Base-by-base conservation (phyloP, 2,797 vertebrate species). In the Prunella strophiata region DNA sequence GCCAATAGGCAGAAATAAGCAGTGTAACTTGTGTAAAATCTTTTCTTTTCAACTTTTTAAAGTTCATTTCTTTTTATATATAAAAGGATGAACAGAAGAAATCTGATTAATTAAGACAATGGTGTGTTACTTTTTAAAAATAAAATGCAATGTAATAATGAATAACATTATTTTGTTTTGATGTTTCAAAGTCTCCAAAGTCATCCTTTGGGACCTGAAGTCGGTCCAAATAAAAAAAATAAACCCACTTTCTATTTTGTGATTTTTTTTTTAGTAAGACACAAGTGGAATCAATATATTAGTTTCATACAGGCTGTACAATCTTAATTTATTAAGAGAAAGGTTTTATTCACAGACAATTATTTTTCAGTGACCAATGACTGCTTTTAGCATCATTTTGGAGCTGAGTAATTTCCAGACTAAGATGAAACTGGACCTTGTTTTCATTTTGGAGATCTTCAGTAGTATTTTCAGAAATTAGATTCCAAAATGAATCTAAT, bases 1-100 rank as follows among this genome's bases (percentile, higher is more conserved):
- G 36, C 17, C 32, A 78, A 48, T 73, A 34, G 50, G 50, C 59
- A 96, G 66, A 96, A 96, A 85, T 74, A 86, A 93, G 42, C 47
- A 91, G 29, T 36, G 6, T 23, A 85, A 17, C 15, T 91, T 86
- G 26, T 8, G 1, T 79, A 76, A 91, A 83, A 91, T 13, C 9
- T 78, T 84, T 45, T 72, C 13, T 25, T 85, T 94, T 47, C 34
- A 65, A 22, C 22, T 68, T 59, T 76, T 26, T 74, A 34, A 27
- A 26, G 18, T 57, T 88, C 0, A n/a, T 81, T 86, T 72, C 1
- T 67, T 81, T 85, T 38, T 78, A 15, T 67, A 26, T 50, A 40
- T 21, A 50, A 48, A 57, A 73, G 23, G 22, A 58, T 73, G 38
- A 87, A 30, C 34, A 72, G 62, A 78, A 82, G 45, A 81, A 67